Evolutionary conservation across 2,113 vertebrate genomes (phyloP).

Genomic region (Plecotus auritus): DNA sequence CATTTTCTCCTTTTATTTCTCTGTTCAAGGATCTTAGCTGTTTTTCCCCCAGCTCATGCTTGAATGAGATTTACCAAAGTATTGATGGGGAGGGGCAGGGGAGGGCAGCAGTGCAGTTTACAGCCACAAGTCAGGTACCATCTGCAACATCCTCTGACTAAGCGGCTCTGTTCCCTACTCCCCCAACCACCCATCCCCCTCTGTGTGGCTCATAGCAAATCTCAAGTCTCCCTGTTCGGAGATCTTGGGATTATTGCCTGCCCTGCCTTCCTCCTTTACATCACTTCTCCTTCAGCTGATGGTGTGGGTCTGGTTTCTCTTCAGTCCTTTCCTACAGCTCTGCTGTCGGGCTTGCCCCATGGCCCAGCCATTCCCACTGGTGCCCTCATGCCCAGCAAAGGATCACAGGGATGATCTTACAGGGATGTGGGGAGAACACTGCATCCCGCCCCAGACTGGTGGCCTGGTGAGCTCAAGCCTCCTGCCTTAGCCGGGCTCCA

Average conservation of each 20-base stretch:
- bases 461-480: not conserved
- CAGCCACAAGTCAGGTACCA: not conserved
- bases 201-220: not conserved
- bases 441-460: not conserved
- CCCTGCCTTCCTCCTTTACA: not conserved
- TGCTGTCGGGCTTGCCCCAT: too few species aligned
- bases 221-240: not conserved
- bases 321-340: not conserved
- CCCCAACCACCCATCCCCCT: not conserved
- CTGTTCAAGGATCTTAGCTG: not conserved
- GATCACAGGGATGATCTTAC: rapidly evolving
- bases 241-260: not conserved
- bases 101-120: not conserved
- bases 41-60: not conserved
- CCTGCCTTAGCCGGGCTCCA: not conserved
- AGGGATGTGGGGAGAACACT: not conserved
- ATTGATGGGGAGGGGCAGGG: not conserved
- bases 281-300: not conserved
- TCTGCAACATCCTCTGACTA: not conserved
- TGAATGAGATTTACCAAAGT: not conserved
- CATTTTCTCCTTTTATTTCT: not conserved
- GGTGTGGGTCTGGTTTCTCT: not conserved
- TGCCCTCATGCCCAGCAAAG: not conserved
- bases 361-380: not conserved
- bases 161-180: not conserved